Evolutionary conservation across 2,888 invertebrate genomes (phyloP).

Genomic region (Crioceris asparagi): DNA sequence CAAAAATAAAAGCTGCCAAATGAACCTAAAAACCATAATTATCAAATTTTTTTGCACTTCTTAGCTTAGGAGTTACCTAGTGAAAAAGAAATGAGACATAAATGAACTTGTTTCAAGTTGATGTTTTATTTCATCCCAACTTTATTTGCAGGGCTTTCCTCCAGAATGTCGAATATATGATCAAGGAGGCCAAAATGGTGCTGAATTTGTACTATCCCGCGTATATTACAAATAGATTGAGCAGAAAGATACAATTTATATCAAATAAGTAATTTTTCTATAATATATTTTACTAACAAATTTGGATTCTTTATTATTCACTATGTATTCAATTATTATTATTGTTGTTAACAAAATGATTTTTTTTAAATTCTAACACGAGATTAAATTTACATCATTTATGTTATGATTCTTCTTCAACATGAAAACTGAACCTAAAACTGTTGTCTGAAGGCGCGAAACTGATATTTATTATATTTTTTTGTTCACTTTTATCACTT

Average conservation of each 20-base stretch:
- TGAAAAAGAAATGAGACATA: no score
- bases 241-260: slow-evolving; percentile 30
- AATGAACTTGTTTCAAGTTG: no score
- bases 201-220: slow-evolving; percentile 30
- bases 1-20: no score
- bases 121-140: no score
- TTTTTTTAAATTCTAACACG: not conserved
- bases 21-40: no score
- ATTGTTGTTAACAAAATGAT: slow-evolving; percentile 1
- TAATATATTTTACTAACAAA: slow-evolving; percentile 19
- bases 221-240: slow-evolving; percentile 28
- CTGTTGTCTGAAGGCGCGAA: slow-evolving; percentile 42
- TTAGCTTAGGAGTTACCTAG: no score
- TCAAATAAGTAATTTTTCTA: slow-evolving; percentile 27
- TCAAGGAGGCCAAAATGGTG: slow-evolving; percentile 28
- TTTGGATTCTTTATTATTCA: no score
- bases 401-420: slow-evolving; percentile 6
- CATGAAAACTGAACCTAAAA: slow-evolving; percentile 57
- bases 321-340: slow-evolving; percentile 4
- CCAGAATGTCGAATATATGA: slow-evolving; percentile 28
- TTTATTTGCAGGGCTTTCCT: slow-evolving; percentile 28
- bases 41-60: no score
- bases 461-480: no score
- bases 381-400: slow-evolving; percentile 3
- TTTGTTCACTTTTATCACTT: slow-evolving; percentile 3